phyloP scores from a whole-genome alignment of 2,888 invertebrate species.

The Dryobotodes eremita region DNA sequence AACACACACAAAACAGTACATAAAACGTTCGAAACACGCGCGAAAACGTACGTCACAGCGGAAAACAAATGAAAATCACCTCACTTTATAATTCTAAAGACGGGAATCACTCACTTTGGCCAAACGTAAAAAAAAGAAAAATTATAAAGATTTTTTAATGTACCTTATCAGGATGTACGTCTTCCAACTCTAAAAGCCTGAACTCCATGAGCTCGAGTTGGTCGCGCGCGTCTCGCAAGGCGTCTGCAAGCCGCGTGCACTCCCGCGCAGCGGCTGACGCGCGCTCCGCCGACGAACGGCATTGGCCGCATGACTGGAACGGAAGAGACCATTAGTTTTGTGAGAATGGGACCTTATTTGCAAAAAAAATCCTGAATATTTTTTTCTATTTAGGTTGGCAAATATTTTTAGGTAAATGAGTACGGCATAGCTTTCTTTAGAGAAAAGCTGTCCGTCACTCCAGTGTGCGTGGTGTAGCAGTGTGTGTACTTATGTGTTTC shows the following conservation, averaged over 20 bases:
- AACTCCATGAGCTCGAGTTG: conserved; percentile 96
- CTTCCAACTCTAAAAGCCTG: conserved; percentile 94
- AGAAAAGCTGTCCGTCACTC: neutral
- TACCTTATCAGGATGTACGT: conserved; percentile 90
- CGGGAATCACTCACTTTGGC: neutral
- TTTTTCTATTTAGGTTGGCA: neutral
- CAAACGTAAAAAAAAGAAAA: neutral
- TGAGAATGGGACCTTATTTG: conserved; percentile 20
- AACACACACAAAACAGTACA: conserved; percentile 38
- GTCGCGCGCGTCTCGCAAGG: conserved; percentile 94
- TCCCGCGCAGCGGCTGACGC: conserved; percentile 86
- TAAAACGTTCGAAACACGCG: conserved; percentile 53
- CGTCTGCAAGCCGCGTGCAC: conserved; percentile 91
- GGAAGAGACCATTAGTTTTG: conserved; percentile 67
- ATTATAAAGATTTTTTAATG: neutral
- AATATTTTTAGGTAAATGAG: neutral
- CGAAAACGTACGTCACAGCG: conserved; percentile 45
- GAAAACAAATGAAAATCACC: conserved; percentile 26
- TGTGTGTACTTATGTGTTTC: neutral
- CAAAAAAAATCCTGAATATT: neutral
- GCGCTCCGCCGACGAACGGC: conserved; percentile 86
- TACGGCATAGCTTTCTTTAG: neutral
- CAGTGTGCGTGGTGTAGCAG: neutral
- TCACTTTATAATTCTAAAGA: conserved; percentile 30
- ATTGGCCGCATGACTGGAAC: conserved; percentile 87